Percentiles rank a stretch among this genome's conserved stretches.
phyloP scores from a whole-genome alignment of 1,140 invertebrate species.

The Caerostris darwini region DNA sequence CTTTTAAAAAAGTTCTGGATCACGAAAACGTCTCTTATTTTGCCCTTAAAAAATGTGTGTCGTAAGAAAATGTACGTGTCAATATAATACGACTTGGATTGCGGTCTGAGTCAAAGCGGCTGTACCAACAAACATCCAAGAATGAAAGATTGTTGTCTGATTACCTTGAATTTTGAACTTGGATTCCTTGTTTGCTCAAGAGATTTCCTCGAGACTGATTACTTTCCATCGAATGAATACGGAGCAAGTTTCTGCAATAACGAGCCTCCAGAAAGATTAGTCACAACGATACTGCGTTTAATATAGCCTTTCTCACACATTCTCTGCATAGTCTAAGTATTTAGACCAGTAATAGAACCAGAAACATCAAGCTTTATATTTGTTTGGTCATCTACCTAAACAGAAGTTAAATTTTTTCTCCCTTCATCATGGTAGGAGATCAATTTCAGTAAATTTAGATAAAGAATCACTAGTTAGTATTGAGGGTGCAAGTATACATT shows the following conservation, averaged over 20 bases:
- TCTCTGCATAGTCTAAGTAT: neutral
- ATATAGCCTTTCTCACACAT: neutral
- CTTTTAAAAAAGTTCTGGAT: too few species aligned
- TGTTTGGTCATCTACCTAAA: too few species aligned
- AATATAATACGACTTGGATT: neutral
- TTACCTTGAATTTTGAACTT: constrained; percentile 61
- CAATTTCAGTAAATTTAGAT: too few species aligned
- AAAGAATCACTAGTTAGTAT: too few species aligned
- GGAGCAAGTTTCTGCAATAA: neutral
- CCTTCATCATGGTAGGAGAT: too few species aligned
- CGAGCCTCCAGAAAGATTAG: neutral
- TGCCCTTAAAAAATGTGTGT: neutral
- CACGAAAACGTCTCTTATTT: neutral
- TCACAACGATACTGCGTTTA: constrained; percentile 3
- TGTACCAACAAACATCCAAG: constrained; percentile 17
- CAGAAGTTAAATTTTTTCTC: too few species aligned
- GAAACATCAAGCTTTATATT: too few species aligned
- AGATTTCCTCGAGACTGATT: constrained; percentile 19
- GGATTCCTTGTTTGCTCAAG: constrained; percentile 49
- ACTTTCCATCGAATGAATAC: constrained; percentile 27
- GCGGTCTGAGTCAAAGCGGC: constrained; percentile 47
- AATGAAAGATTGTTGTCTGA: constrained; percentile 13
- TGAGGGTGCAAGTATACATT: too few species aligned
- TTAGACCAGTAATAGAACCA: too few species aligned
- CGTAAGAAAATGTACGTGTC: constrained; percentile 45